Evolutionary conservation across 2,797 vertebrate genomes (phyloP).

Genomic region (Decapterus maruadsi): DNA sequence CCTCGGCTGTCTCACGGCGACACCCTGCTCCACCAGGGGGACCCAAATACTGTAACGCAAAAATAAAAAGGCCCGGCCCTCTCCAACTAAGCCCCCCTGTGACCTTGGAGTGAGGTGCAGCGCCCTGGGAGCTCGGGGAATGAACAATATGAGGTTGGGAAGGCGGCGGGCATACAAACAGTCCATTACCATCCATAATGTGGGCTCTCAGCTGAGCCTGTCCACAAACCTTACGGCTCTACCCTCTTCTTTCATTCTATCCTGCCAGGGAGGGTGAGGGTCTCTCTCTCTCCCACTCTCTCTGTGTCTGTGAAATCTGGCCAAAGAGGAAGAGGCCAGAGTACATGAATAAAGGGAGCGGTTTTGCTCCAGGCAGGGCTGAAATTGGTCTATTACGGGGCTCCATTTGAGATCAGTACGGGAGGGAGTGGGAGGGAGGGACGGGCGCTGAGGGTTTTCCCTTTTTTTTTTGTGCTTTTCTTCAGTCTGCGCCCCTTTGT

Average conservation of each 20-base stretch:
- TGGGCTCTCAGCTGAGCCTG: slow-evolving; percentile 41
- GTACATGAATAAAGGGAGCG: slow-evolving; percentile 73
- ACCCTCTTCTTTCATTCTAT: slow-evolving; percentile 65
- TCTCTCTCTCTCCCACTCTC: slow-evolving; percentile 17
- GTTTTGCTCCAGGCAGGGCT: slow-evolving; percentile 76
- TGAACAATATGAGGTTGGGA: slow-evolving; percentile 55
- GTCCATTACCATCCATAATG: slow-evolving; percentile 72
- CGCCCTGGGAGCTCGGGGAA: slow-evolving; percentile 31
- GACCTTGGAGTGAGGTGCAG: slow-evolving; percentile 71
- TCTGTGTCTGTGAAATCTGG: slow-evolving; percentile 58
- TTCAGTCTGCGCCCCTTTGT: slow-evolving; percentile 35
- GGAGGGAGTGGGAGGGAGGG: slow-evolving; percentile 64
- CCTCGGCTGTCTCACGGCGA: slow-evolving; percentile 51
- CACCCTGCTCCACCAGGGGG: slow-evolving; percentile 65
- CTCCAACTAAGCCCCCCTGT: slow-evolving; percentile 46
- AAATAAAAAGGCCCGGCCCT: slow-evolving; percentile 1
- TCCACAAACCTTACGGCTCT: slow-evolving; percentile 42
- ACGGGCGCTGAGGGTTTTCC: slow-evolving; percentile 43
- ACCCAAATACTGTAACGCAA: slow-evolving; percentile 52
- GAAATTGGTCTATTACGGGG: slow-evolving; percentile 82
- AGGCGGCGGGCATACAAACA: slow-evolving; percentile 63
- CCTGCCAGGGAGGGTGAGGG: slow-evolving; percentile 37
- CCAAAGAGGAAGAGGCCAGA: slow-evolving; percentile 66
- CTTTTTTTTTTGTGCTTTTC: slow-evolving; percentile 30
- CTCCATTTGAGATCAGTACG: slow-evolving; percentile 74